These are phyloP conservation scores for Cheilinus undulatus DNA, from an alignment of 2,113 vertebrate genomes.

Conservation along the genomic window DNA sequence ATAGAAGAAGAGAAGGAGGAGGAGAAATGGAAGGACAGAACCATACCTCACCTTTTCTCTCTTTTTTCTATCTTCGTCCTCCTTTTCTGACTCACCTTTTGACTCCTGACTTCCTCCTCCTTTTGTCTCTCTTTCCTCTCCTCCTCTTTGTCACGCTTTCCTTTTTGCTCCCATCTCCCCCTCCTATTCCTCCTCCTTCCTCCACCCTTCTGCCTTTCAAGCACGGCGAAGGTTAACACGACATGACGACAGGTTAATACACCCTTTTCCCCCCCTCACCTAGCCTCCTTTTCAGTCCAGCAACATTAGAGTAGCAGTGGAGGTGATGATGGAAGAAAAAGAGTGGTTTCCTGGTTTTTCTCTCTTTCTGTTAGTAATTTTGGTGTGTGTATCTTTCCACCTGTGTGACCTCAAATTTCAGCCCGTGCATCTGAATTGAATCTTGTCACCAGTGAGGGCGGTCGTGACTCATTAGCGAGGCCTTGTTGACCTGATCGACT, in stretches of 20 bases:
- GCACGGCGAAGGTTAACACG: conserved; percentile 62
- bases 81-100: conserved; percentile 57
- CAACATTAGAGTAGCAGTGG: not conserved
- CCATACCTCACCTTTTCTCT: conserved; percentile 48
- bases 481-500: conserved; percentile 29
- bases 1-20: conserved; percentile 54
- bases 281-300: not conserved
- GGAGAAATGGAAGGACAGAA: conserved; percentile 33
- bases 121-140: conserved; percentile 38
- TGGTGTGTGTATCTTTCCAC: conserved; percentile 13
- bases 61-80: conserved; percentile 46
- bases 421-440: conserved; percentile 4
- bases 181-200: conserved; percentile 23
- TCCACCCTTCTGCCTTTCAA: not conserved
- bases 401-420: conserved; percentile 19
- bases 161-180: conserved; percentile 20
- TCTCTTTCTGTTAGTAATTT: not conserved
- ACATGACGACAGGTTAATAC: conserved; percentile 79
- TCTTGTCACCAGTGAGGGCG: not conserved
- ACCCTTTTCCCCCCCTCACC: conserved; percentile 23
- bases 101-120: conserved; percentile 28
- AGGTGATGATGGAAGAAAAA: conserved; percentile 5
- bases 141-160: conserved; percentile 44
- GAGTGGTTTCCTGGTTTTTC: not conserved
- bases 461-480: conserved; percentile 41